Base-by-base conservation (phyloP, 1,140 invertebrate genomes). In the Drosophila pseudoobscura region DNA sequence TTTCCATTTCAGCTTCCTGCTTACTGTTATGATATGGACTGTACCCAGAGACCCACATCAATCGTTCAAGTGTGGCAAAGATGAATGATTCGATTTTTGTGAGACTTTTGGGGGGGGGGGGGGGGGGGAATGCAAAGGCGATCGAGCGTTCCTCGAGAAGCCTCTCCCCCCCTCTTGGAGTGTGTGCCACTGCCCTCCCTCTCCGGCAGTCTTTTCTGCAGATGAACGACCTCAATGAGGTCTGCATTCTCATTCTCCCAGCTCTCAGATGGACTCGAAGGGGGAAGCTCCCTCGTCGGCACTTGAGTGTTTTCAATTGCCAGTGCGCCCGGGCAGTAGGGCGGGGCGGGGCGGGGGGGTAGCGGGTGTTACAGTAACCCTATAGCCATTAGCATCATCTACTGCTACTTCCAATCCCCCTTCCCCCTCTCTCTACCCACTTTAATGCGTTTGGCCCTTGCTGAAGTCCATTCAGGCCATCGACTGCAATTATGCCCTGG, bases 291-390 rank as follows among this genome's bases (percentile, higher is more conserved):
- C 46, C 39, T 20, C 50, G 31, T 51, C 51, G 63, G 80, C 78
- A 85, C 82, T 85, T 85, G 82, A 85, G 65, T 85, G 82, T 82
- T 72, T 85, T 85, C 82, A 87, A 88, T 83, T 78, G 79, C 74
- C 54, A 63, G 59, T 66, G 56, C 13, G 43, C 61, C 69, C 50
- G 57, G 60, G 73, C 68, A 11, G 17, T 17, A 17, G 17, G 17
- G 17, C 17, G 17, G 31, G 17, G 17, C 17, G 17, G 31, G 35
- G 35, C 31, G 8, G 31, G 3, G 0, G 8, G 29, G 29, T 0
- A 3, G 29, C 2, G 29, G 29, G 29, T 2, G 29, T 7, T 31
- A 9, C 31, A 13, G 35, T 39, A 39, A 39, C 35, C 35, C 35
- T 39, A 39, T 77, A 54, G 54, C 53, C 58, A 72, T 61, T 62